Percentiles rank a stretch among this genome's conserved stretches.
Conservation (phyloP, 2,113 vertebrate genomes). For the Oceanodroma tethys region DNA sequence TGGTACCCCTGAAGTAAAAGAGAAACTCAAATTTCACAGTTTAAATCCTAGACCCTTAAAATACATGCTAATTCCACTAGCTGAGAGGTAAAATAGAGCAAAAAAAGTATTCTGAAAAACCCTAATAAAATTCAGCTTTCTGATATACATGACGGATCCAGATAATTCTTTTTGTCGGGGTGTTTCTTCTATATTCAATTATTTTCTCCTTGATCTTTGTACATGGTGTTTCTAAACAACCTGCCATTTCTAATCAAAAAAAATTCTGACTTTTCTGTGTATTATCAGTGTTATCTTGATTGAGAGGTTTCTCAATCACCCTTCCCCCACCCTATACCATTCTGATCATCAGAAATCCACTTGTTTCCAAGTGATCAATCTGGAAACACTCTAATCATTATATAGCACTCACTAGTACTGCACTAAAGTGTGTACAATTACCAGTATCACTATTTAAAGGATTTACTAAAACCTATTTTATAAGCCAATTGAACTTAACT, state of each 20-base stretch:
- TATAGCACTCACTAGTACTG: constrained; percentile 19
- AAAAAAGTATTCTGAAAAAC: background rate
- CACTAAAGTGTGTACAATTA: constrained; percentile 38
- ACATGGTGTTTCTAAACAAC: background rate
- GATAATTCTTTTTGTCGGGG: background rate
- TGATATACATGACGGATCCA: background rate
- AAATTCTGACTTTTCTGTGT: background rate
- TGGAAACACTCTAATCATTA: background rate
- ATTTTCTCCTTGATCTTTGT: background rate
- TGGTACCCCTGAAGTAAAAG: background rate
- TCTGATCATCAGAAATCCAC: background rate
- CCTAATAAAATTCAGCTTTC: background rate
- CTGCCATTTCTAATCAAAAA: background rate
- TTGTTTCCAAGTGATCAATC: background rate
- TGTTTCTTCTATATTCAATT: background rate
- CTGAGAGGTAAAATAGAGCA: background rate
- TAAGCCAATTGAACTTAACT: constrained; percentile 44
- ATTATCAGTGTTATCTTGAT: background rate
- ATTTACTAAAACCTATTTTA: constrained; percentile 66
- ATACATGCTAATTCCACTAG: background rate
- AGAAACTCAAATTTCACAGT: background rate
- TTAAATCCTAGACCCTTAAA: background rate
- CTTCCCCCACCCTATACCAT: background rate
- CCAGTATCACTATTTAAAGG: constrained; percentile 44
- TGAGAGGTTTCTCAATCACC: background rate